Evolutionary conservation across 2,113 vertebrate genomes (phyloP), one percentile per base, ranked within the genome.

Genomic region (Nibea albiflora): DNA sequence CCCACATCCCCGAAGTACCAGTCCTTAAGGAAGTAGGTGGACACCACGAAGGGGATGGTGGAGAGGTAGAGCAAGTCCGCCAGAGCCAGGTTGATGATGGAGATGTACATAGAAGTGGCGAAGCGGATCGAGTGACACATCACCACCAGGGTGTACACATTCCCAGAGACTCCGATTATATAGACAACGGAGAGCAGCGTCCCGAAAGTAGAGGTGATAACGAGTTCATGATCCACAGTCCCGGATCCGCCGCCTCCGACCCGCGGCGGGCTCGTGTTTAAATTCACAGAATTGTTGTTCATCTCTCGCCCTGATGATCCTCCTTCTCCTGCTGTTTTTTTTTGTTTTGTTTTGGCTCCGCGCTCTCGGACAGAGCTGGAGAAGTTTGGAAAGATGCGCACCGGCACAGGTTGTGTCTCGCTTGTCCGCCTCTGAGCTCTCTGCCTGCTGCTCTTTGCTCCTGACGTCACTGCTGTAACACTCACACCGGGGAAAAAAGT

Each of bases 1-100:
- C 97, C 97, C 77, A 96, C 92, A 56, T 97, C 97, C 53, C 97
- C 97, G 81, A 98, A 98, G 94, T 97, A 96, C 97, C 97, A 98
- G 95, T 97, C 96, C 92, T 97, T 97, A 0, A 96, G 94, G 83
- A 98, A 96, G 95, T 97, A 97, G 24, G 97, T 98, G 94, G 96
- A 95, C 85, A 97, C 97, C 84, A 98, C 95, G 93, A 97, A 97
- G 17, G 97, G 97, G 93, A 98, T 97, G 79, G 96, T 97, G 94
- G 96, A 97, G 80, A 98, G 96, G 94, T 97, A 98, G 72, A 98
- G 96, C 71, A 98, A 94, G 93, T 98, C 97, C 65, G 97, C 97
- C 71, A 97, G 93, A 15, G 97, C 97, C 92, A 97, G 93, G 94
- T 97, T 97, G 76, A 97, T 95, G 93, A 98, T 97, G 89, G 96